Evolutionary conservation across 1,140 invertebrate species (phyloP).

Genomic region (Triops cancriformis): DNA sequence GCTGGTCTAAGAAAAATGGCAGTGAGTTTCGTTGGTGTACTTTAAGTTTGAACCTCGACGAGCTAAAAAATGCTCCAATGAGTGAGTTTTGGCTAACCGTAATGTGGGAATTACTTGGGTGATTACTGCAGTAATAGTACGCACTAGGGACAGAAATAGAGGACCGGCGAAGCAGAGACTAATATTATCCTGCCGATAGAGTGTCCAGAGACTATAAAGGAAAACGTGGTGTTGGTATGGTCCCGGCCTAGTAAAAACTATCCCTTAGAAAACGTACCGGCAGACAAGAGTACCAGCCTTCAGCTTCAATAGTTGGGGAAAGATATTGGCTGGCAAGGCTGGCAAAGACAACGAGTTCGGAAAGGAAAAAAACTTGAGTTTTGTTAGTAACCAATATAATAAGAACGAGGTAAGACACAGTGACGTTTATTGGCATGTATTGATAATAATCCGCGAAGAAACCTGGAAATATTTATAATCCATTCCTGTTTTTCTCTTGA

Average conservation of each 20-base stretch:
- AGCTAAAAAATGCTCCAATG: no score
- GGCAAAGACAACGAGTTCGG: background rate
- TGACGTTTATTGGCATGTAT: no score
- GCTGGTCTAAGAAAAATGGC: background rate
- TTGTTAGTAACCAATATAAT: background rate
- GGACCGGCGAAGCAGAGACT: background rate
- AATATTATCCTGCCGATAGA: background rate
- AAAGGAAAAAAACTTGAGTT: background rate
- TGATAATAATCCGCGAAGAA: no score
- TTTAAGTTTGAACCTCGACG: no score
- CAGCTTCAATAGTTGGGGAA: background rate
- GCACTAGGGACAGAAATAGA: background rate
- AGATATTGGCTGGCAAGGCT: background rate
- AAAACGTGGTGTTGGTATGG: background rate
- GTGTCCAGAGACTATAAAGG: conserved; percentile 2
- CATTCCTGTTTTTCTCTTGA: no score
- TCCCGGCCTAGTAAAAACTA: background rate
- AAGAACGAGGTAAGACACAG: no score
- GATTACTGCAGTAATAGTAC: background rate
- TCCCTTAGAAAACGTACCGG: background rate
- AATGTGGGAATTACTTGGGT: background rate
- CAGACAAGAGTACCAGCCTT: background rate
- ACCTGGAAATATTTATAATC: no score
- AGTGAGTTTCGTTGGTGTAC: background rate
- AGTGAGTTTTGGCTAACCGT: no score